phyloP scores from a whole-genome alignment of 2,888 invertebrate genomes.

The Nemoura dubitans region DNA sequence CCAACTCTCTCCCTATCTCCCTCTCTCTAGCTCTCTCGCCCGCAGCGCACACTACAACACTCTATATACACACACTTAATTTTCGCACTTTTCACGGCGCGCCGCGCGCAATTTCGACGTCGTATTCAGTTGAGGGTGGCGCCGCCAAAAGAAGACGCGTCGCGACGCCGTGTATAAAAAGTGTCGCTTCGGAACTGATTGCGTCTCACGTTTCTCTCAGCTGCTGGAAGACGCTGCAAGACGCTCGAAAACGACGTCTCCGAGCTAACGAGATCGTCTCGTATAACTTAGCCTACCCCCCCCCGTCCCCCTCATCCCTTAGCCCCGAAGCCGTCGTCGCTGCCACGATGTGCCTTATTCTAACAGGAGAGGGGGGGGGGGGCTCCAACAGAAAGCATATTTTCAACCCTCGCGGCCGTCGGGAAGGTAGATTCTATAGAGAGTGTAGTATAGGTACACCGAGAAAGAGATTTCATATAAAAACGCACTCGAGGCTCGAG shows the following conservation, averaged over 20 bases:
- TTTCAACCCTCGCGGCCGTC: not conserved
- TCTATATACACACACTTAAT: not conserved
- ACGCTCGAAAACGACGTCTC: constrained; percentile 20
- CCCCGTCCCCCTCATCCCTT: not conserved
- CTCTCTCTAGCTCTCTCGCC: no score
- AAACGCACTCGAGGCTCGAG: not conserved
- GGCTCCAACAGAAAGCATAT: not conserved
- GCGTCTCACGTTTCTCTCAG: constrained; percentile 44
- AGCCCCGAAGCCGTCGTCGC: not conserved
- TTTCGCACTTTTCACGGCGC: constrained; percentile 16
- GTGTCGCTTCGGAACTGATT: constrained; percentile 42
- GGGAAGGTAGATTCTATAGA: not conserved
- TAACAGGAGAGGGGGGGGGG: no score
- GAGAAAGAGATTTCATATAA: not conserved
- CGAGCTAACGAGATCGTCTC: constrained; percentile 35
- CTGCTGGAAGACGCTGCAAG: constrained; percentile 17
- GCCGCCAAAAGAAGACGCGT: constrained; percentile 4
- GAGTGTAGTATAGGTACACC: not conserved
- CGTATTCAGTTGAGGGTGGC: constrained; percentile 19
- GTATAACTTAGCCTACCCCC: constrained; percentile 28
- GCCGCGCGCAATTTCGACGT: not conserved
- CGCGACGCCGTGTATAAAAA: not conserved
- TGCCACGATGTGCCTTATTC: not conserved
- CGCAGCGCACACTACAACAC: not conserved
- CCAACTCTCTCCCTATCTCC: no score